Percentiles rank a stretch among this genome's conserved stretches.
Evolutionary conservation across 1,140 invertebrate species (phyloP).

Genomic region (Drosophila rhopaloa): DNA sequence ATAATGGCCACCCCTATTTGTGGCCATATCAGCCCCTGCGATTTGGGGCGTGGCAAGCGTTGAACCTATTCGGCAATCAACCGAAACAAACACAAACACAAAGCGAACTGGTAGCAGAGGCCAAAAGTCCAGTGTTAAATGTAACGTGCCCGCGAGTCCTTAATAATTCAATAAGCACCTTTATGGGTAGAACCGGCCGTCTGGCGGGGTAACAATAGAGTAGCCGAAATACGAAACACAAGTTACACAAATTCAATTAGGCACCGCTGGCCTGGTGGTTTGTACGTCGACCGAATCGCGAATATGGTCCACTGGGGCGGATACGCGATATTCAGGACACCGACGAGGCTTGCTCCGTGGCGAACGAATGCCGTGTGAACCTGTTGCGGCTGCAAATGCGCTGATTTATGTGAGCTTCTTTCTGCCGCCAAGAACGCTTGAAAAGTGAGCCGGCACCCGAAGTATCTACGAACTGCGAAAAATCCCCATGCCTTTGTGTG

Average conservation of each 20-base stretch:
- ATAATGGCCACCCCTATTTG: slow-evolving; percentile 18
- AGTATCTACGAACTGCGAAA: slow-evolving; percentile 20
- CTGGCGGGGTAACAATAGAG: slow-evolving; percentile 24
- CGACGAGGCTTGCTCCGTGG: slow-evolving; percentile 66
- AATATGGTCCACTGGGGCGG: slow-evolving; percentile 2
- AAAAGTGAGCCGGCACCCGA: slow-evolving; percentile 35
- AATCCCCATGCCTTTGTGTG: background rate
- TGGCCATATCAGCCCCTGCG: slow-evolving; percentile 10
- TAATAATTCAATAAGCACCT: slow-evolving; percentile 62
- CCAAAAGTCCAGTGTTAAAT: slow-evolving; percentile 28
- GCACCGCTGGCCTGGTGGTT: slow-evolving; percentile 19
- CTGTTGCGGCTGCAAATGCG: slow-evolving; percentile 68
- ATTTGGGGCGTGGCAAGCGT: slow-evolving; percentile 29
- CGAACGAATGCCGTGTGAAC: slow-evolving; percentile 79
- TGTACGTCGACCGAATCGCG: slow-evolving; percentile 13
- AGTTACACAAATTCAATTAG: slow-evolving; percentile 70
- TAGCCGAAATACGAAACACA: background rate
- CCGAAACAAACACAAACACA: slow-evolving; percentile 21
- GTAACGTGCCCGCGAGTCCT: slow-evolving; percentile 55
- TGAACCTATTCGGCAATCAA: slow-evolving; percentile 48
- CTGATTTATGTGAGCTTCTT: slow-evolving; percentile 71
- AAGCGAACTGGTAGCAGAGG: background rate
- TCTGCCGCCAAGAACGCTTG: slow-evolving; percentile 39
- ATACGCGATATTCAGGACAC: slow-evolving; percentile 35
- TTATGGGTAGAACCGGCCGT: slow-evolving; percentile 19